Evolutionary conservation across 1,140 invertebrate species (phyloP).

Genomic region (Drosophila busckii): DNA sequence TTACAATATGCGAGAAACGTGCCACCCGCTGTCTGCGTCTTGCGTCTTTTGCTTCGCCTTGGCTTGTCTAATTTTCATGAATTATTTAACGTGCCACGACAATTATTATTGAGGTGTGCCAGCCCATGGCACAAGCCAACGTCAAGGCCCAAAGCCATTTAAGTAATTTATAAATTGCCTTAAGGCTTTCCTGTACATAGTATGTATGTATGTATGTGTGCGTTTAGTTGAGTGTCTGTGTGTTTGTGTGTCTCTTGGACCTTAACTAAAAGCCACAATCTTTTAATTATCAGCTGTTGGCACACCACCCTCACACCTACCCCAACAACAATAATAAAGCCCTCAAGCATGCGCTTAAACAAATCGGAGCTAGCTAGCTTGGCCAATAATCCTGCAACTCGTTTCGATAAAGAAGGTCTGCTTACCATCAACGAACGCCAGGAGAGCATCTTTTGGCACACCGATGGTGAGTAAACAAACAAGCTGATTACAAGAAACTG

Average conservation of each 20-base stretch:
- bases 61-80: conserved; percentile 6
- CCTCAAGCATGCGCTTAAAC: conserved; percentile 91
- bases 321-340: not conserved
- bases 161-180: too few relatives aligned
- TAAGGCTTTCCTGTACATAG: too few relatives aligned
- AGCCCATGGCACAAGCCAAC: too few relatives aligned
- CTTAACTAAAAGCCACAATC: too few relatives aligned
- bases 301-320: not conserved
- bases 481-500: conserved; percentile 10
- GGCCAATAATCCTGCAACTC: conserved; percentile 90
- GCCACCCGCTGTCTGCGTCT: not conserved
- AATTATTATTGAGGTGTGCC: conserved; percentile 23
- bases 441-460: conserved; percentile 93
- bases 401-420: conserved; percentile 95
- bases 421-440: conserved; percentile 92
- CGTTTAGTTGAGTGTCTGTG: too few relatives aligned
- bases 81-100: conserved; percentile 28
- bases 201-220: too few relatives aligned
- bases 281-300: too few relatives aligned
- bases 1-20: too few relatives aligned
- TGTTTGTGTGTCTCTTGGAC: too few relatives aligned
- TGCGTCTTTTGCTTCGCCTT: not conserved
- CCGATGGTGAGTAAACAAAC: conserved; percentile 87
- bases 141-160: too few relatives aligned
- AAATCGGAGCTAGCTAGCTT: conserved; percentile 91